Evolutionary conservation across 2,797 vertebrate genomes (phyloP).

Genomic region (Helarctos malayanus): DNA sequence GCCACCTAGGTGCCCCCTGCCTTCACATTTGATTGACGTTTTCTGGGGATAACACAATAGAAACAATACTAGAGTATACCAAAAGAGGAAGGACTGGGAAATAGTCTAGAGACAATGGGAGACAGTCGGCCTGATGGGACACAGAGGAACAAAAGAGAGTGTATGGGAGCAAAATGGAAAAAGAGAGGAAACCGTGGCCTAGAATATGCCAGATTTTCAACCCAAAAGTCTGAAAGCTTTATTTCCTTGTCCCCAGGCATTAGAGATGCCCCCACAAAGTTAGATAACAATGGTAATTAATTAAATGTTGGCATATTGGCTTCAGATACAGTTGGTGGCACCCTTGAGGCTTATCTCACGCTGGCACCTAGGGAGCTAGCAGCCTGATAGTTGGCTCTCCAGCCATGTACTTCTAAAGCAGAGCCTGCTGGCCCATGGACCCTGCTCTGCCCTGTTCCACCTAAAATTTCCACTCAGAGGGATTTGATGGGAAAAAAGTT

Average conservation of each 20-base stretch:
- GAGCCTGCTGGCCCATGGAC: background rate
- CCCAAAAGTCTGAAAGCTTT: background rate
- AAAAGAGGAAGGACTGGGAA: background rate
- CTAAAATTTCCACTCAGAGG: background rate
- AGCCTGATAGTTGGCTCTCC: background rate
- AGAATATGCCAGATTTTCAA: background rate
- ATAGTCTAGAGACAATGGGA: background rate
- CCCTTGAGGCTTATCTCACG: background rate
- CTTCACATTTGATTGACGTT: conserved; percentile 2
- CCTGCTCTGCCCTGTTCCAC: background rate
- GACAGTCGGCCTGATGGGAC: background rate
- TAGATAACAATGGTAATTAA: background rate
- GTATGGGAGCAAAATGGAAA: background rate
- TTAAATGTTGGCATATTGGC: conserved; percentile 25
- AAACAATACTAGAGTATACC: conserved; percentile 10
- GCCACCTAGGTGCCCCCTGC: background rate
- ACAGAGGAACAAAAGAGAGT: background rate
- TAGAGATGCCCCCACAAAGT: background rate
- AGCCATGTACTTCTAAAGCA: background rate
- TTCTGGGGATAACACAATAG: background rate
- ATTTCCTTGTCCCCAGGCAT: background rate
- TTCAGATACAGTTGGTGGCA: background rate
- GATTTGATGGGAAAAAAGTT: background rate
- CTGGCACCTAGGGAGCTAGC: background rate
- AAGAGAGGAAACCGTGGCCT: conserved; percentile 1